These are phyloP conservation scores for Macrotus californicus DNA, from an alignment of 2,113 vertebrate genomes.

Conservation along the genomic window DNA sequence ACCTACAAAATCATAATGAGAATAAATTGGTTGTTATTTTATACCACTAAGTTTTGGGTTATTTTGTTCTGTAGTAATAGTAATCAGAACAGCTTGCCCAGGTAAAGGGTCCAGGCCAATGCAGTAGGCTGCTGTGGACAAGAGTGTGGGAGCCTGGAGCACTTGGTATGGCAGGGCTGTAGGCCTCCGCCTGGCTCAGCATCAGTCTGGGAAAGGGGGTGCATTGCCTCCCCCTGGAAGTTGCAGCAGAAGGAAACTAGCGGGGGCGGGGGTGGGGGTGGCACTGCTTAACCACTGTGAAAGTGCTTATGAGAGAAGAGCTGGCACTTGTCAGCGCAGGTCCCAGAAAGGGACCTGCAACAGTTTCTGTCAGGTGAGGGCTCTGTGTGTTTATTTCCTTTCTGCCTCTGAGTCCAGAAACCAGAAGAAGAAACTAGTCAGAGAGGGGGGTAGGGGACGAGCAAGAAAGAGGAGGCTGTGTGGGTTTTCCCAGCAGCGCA, in stretches of 20 bases:
- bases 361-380: not conserved
- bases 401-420: not conserved
- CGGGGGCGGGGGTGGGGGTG: too few species aligned
- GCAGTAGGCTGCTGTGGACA: not conserved
- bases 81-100: not conserved
- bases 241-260: not conserved
- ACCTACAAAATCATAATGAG: not conserved
- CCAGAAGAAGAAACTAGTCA: not conserved
- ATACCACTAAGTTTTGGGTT: not conserved
- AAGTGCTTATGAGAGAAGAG: not conserved
- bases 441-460: not conserved
- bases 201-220: not conserved
- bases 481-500: not conserved
- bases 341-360: not conserved
- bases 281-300: not conserved
- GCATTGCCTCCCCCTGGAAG: not conserved
- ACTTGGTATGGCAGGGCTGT: too few species aligned
- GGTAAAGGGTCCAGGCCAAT: not conserved
- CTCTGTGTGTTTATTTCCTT: not conserved
- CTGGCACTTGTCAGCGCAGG: not conserved
- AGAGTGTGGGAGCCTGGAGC: not conserved
- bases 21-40: not conserved
- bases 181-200: not conserved
- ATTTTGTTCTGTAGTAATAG: not conserved
- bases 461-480: not conserved